phyloP scores from a whole-genome alignment of 2,113 vertebrate genomes.

The Pygoscelis antarcticus region DNA sequence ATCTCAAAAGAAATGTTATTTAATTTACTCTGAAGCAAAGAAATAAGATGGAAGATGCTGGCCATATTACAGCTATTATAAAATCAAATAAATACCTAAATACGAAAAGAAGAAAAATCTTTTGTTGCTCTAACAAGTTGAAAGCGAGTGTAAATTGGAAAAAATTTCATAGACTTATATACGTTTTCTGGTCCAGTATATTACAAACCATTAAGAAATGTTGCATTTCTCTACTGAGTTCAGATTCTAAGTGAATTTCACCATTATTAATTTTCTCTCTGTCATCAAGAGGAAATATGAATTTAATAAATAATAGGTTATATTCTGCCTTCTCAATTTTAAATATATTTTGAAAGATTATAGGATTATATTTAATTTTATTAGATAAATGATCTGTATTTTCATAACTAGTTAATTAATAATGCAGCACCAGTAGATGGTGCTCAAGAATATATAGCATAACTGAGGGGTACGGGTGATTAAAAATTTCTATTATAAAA shows the following conservation, averaged over 20 bases:
- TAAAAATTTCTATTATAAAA: neutral
- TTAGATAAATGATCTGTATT: neutral
- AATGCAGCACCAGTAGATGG: slow-evolving; percentile 58
- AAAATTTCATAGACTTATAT: neutral
- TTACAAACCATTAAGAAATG: neutral
- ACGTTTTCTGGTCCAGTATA: neutral
- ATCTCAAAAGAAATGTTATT: neutral
- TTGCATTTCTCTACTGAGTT: neutral
- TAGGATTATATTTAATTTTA: neutral
- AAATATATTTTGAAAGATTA: neutral
- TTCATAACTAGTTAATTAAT: slow-evolving; percentile 39
- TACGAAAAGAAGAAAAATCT: neutral
- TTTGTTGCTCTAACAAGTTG: neutral
- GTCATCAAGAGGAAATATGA: neutral
- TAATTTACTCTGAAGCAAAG: neutral
- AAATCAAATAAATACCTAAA: neutral
- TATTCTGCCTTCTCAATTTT: neutral
- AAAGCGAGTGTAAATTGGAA: neutral
- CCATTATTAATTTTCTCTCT: neutral
- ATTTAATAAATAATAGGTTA: neutral
- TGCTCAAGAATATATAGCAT: slow-evolving; percentile 38
- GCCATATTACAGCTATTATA: neutral
- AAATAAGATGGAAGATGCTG: neutral
- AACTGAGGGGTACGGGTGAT: neutral
- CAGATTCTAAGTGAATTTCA: neutral